Evolutionary conservation across 2,797 vertebrate species (phyloP).

Genomic region (Anomalospiza imberbis): DNA sequence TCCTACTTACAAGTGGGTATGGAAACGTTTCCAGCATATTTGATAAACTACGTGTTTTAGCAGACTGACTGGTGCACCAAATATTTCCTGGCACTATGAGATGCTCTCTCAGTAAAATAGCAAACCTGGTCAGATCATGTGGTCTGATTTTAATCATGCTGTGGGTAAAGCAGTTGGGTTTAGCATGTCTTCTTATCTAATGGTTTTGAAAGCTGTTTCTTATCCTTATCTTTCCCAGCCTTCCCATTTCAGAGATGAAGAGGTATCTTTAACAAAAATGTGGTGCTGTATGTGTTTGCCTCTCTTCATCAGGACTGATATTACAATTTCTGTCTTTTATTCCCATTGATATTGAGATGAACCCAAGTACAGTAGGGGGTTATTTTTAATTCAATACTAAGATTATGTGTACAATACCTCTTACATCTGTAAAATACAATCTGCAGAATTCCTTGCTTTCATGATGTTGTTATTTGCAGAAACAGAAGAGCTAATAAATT

Average conservation of each 20-base stretch:
- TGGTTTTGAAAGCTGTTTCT: background rate
- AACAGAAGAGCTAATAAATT: background rate
- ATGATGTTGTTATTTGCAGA: background rate
- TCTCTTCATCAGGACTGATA: background rate
- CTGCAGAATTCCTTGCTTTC: background rate
- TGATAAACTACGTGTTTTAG: background rate
- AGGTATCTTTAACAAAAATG: background rate
- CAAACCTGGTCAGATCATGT: background rate
- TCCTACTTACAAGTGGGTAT: background rate
- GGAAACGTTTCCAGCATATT: accelerated
- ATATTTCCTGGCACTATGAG: background rate
- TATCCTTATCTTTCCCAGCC: background rate
- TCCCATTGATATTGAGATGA: background rate
- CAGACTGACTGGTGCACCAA: background rate
- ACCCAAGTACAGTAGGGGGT: background rate
- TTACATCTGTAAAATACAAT: background rate
- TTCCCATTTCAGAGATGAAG: background rate
- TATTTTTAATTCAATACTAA: background rate
- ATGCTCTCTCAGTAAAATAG: background rate
- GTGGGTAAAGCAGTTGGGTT: background rate
- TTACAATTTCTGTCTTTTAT: background rate
- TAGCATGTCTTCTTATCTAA: background rate
- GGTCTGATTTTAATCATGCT: background rate
- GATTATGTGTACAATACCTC: background rate
- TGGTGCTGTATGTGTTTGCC: background rate